Percentiles rank a stretch among this genome's conserved stretches.
Conservation (phyloP, 1,140 invertebrate species). For the Wiebesia pumilae region DNA sequence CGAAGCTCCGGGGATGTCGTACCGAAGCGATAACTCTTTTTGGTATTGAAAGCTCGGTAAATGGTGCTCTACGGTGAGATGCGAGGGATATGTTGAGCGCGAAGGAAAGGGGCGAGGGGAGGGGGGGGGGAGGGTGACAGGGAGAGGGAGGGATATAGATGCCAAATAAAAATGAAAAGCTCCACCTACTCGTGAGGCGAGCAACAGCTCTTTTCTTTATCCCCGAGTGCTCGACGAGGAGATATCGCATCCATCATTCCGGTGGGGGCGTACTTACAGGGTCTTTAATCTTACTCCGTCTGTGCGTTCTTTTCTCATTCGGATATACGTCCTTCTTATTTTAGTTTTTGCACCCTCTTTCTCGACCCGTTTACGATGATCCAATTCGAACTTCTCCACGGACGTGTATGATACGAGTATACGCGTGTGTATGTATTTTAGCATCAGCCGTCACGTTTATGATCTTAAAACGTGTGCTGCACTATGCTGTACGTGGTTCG, state of each 20-base stretch:
- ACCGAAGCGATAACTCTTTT: neutral
- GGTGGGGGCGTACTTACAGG: slow-evolving; percentile 72
- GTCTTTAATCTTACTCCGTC: slow-evolving; percentile 72
- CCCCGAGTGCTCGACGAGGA: slow-evolving; percentile 51
- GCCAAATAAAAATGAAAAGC: slow-evolving; percentile 58
- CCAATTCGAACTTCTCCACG: slow-evolving; percentile 34
- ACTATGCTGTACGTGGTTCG: neutral
- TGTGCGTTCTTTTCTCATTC: slow-evolving; percentile 27
- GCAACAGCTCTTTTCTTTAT: slow-evolving; percentile 27
- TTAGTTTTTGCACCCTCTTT: slow-evolving; percentile 34
- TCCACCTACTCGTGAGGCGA: slow-evolving; percentile 69
- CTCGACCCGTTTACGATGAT: slow-evolving; percentile 37
- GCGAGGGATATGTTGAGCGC: neutral
- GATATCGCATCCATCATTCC: slow-evolving; percentile 74
- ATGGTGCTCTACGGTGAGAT: neutral
- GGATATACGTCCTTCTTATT: slow-evolving; percentile 14
- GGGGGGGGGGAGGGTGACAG: too few species aligned
- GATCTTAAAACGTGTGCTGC: slow-evolving; percentile 13
- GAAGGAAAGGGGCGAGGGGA: neutral
- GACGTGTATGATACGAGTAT: neutral
- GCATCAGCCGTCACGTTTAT: slow-evolving; percentile 36
- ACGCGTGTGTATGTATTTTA: slow-evolving; percentile 3
- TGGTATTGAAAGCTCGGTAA: slow-evolving; percentile 6
- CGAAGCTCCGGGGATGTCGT: neutral
- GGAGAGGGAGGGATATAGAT: slow-evolving; percentile 44